Base-by-base conservation (phyloP, 2,888 invertebrate genomes). In the Proisotoma minuta region DNA sequence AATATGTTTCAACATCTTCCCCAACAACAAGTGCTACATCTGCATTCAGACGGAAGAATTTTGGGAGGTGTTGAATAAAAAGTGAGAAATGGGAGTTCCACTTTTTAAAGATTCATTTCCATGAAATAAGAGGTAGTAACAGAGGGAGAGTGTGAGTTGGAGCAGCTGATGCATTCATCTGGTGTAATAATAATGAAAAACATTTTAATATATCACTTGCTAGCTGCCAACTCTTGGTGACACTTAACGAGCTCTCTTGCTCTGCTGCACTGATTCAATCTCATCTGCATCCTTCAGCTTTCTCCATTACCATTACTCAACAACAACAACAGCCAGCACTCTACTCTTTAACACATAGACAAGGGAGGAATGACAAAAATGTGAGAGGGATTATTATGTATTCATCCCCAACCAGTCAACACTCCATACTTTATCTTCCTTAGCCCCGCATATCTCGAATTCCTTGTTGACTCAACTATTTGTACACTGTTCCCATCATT, bases 221-320 rank as follows among this genome's bases (percentile, higher is more conserved):
- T n/a, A n/a, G n/a, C n/a, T n/a, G n/a, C n/a, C n/a, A n/a, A n/a
- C n/a, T n/a, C n/a, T n/a, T n/a, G n/a, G n/a, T n/a, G n/a, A n/a
- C n/a, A n/a, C n/a, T 56, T 56, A 56, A 56, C 47, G 56, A 56
- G 39, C 56, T 26, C 43, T 40, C 20, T 47, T 24, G 43, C 43
- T 26, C 24, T 27, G 23, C 4, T 56, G 56, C 56, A 56, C 26
- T 56, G 56, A 56, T 56, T 56, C 47, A 56, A 56, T 56, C 56
- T 56, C 27, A 49, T 23, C 49, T 49, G n/a, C 47, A 22, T 10
- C 5, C 3, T 26, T 50, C n/a, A 50, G 24, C 50, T 50, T 26
- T 23, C 18, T 28, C 27, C 28, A 51, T 26, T 51, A 43, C 20
- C 18, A 43, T 43, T 43, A 43, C 43, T 12, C 43, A 18, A 20